phyloP scores from a whole-genome alignment of 2,113 vertebrate species.

The Grammomys dolichurus region DNA sequence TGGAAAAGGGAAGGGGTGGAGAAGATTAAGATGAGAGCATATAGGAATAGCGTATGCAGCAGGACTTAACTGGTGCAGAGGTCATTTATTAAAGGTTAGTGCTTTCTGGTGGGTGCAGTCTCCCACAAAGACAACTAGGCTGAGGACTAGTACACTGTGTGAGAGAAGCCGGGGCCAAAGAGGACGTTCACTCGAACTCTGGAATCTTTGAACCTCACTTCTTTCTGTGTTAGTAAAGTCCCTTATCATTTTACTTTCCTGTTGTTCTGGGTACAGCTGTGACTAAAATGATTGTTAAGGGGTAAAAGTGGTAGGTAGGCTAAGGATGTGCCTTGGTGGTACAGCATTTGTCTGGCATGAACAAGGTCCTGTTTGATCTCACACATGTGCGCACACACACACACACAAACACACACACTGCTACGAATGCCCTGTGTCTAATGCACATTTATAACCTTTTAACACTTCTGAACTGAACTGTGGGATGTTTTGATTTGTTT shows the following conservation, averaged over 20 bases:
- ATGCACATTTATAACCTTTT: constrained; percentile 37
- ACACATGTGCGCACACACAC: too few relatives aligned
- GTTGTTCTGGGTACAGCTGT: constrained; percentile 6
- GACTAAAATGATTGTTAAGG: constrained; percentile 16
- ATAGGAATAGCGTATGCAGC: not conserved
- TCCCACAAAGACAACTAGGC: not conserved
- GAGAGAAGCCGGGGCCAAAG: not conserved
- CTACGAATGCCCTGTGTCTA: constrained; percentile 43
- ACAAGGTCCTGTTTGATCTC: not conserved
- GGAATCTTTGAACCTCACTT: not conserved
- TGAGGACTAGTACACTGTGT: not conserved
- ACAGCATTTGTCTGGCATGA: not conserved
- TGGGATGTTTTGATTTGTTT: not conserved
- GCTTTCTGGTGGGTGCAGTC: not conserved
- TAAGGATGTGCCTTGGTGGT: not conserved
- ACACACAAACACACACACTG: not conserved
- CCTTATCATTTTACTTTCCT: not conserved
- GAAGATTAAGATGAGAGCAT: not conserved
- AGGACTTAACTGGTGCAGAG: not conserved
- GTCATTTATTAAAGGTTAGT: not conserved
- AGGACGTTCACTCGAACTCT: not conserved
- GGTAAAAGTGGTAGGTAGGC: not conserved
- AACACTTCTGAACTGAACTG: constrained; percentile 45
- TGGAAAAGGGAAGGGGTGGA: not conserved
- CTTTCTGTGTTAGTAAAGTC: constrained; percentile 39